Base-by-base conservation (phyloP, 2,113 vertebrate genomes). In the Sander vitreus region DNA sequence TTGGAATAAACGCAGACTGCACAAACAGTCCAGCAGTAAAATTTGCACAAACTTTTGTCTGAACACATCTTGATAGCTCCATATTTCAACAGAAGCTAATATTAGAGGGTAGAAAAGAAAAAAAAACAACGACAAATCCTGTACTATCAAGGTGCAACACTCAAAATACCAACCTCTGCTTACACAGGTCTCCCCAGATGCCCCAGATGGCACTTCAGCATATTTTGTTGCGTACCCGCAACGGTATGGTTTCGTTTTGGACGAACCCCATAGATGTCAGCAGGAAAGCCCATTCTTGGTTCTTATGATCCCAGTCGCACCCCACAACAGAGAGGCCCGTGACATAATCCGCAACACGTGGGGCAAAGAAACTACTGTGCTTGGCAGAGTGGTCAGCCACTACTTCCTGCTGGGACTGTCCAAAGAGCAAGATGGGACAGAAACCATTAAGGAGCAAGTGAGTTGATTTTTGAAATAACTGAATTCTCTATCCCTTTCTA, bases 371-470 rank as follows among this genome's bases (percentile, higher is more conserved):
- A 59, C 27, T 0, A 50, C 0, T 0, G 76, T 87, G 18, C 43
- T 76, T 33, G 78, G 68, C 33, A 48, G 16, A 21, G 39, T 14
- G 3, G 47, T 91, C 72, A 76, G 65, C 39, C 73, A 47, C 15
- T 91, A 84, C 89, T 93, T 91, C 74, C 45, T 91, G 15, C 30
- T 90, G 65, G 91, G 91, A 48, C 21, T 3, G 33, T 58, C 70
- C n/a, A 33, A 2, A 1, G 53, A 60, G 15, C 64, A 8, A 15
- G 7, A 74, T 0, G 64, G 16, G 13, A 21, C 57, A 2, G 75
- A 48, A 13, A 3, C 1, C 12, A 16, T 55, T 7, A 3, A 80
- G 10, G 45, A 85, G 27, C 25, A 88, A 70, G 91, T 88, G 18
- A 86, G 83, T 53, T 7, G 6, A 14, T n/a, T 63, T 18, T 45